Percentiles rank a stretch among this genome's conserved stretches.
phyloP scores from a whole-genome alignment of 2,113 vertebrate genomes.

The Nematolebias whitei region DNA sequence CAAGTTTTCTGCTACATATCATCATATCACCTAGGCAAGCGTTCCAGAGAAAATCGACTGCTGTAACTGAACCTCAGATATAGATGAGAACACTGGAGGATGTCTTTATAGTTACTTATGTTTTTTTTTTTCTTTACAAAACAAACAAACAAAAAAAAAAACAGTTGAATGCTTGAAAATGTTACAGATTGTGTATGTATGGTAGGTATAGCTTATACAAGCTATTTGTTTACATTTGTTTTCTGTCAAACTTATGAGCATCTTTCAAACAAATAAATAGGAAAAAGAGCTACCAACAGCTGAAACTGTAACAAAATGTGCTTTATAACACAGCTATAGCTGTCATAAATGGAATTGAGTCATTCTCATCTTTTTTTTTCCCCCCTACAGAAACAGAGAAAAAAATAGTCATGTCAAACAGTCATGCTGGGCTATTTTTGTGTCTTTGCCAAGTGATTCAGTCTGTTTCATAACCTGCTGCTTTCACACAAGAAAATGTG shows the following conservation, averaged over 20 bases:
- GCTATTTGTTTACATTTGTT: not conserved
- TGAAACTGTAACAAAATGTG: conserved; percentile 1
- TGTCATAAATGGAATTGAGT: conserved; percentile 19
- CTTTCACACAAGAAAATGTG: conserved; percentile 40
- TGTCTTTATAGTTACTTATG: conserved; percentile 5
- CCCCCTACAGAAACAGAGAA: conserved; percentile 17
- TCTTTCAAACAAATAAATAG: not conserved
- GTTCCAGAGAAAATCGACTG: conserved; percentile 39
- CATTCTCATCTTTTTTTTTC: conserved; percentile 22
- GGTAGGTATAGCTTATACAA: not conserved
- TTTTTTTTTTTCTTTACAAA: conserved; percentile 10
- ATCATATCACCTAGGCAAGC: conserved; percentile 38
- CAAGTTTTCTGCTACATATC: conserved; percentile 50
- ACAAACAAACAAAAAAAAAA: not conserved
- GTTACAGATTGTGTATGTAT: not conserved
- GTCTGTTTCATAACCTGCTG: conserved; percentile 54
- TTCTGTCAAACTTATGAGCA: conserved; percentile 4
- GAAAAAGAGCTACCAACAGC: not conserved
- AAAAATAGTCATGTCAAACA: conserved; percentile 41
- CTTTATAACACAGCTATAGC: not conserved
- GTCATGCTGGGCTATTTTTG: conserved; percentile 52
- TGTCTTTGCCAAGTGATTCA: conserved; percentile 48
- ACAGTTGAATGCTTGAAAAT: not conserved
- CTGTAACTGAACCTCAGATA: conserved; percentile 19
- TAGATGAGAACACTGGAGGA: conserved; percentile 3